Conservation (phyloP, 2,797 vertebrate species). For the Lepilemur septentrionalis region DNA sequence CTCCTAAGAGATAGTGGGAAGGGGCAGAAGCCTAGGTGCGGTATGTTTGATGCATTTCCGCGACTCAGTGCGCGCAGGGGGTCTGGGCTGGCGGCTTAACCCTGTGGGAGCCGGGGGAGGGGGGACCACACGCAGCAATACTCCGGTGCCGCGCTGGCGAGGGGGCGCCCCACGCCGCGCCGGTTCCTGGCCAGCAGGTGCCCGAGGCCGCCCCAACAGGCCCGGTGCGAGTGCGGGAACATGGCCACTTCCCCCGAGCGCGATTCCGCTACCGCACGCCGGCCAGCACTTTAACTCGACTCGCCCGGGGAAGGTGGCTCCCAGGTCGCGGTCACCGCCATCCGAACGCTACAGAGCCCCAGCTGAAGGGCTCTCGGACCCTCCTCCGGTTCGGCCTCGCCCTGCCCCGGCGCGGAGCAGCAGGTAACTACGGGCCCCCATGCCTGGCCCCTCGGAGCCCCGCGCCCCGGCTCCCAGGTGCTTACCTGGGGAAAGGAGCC, state of each 20-base stretch:
- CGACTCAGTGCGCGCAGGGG: neutral
- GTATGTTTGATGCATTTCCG: neutral
- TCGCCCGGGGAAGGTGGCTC: neutral
- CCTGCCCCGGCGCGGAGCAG: neutral
- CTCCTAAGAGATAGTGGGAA: neutral
- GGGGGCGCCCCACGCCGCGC: neutral
- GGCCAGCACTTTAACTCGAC: slow-evolving; percentile 56
- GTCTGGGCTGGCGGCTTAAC: neutral
- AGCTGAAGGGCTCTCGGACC: neutral
- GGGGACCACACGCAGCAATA: neutral
- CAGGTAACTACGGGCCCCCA: neutral
- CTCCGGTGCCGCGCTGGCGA: neutral
- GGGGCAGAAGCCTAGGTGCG: neutral
- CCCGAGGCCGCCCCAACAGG: neutral
- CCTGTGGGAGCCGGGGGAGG: neutral
- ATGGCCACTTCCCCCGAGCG: neutral
- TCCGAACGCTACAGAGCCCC: neutral
- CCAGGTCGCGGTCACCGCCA: neutral
- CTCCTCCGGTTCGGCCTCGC: neutral
- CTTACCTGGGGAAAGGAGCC: slow-evolving; percentile 86
- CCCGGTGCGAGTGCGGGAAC: neutral
- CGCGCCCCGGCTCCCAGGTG: neutral
- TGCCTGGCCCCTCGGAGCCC: neutral
- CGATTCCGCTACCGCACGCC: neutral
- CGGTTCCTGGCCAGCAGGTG: slow-evolving; percentile 2